Base-by-base conservation (phyloP, 1,140 invertebrate species). In the Drosophila nigromelanica region DNA sequence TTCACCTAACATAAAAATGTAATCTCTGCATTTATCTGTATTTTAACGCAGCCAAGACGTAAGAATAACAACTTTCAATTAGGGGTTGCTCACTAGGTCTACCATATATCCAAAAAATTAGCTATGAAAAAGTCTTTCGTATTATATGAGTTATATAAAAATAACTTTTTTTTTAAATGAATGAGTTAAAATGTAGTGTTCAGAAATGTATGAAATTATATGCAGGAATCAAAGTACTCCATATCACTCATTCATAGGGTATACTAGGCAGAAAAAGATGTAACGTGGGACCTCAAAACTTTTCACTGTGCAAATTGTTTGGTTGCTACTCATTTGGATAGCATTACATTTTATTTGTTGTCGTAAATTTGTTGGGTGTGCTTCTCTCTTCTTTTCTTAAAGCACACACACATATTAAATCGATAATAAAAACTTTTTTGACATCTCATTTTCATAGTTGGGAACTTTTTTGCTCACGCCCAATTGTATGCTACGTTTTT, bases 381-480 rank as follows among this genome's bases (percentile, higher is more conserved):
- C 43, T 15, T 33, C 35, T 30, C 8, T 24, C 15, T 33, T n/a
- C 15, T 24, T 24, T 27, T 18, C 24, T 18, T 27, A 4, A 21
- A 30, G 14, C 4, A n/a, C 43, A 58, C 15, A 67, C 59, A 35
- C 24, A 78, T 74, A 89, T 83, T 89, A 89, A 89, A 89, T 89
- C 83, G 85, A 89, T 89, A 89, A 89, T 83, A 83, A 89, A 89
- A 89, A 89, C 85, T 89, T 89, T 87, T 89, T 89, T 89, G 83
- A 89, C 83, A 89, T 89, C 83, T 89, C 80, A 89, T 89, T 89
- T 89, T 89, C 83, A 89, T 89, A 89, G 85, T 89, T 83, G 76
- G 79, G 15, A 83, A 87, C 33, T 82, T 87, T 78, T 42, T 35
- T 54, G 51, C 73, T 45, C 58, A 50, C 78, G 59, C 79, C 66